Evolutionary conservation across 1,140 invertebrate genomes (phyloP).

Genomic region (Hycleus phaleratus): DNA sequence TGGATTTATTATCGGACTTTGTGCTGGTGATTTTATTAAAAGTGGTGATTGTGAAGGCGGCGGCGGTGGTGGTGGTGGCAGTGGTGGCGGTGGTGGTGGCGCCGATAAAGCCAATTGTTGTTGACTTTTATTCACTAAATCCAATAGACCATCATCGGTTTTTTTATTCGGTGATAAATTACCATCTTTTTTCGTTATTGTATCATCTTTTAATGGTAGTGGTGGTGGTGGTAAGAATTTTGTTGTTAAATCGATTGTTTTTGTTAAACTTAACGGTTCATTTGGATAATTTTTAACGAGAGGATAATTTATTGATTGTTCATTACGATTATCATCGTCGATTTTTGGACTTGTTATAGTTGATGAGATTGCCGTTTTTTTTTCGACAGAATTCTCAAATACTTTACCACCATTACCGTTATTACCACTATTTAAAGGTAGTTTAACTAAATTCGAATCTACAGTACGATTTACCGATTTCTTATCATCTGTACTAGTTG

Average conservation of each 20-base stretch:
- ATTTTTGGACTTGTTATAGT: no score
- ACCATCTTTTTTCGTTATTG: conserved; percentile 13
- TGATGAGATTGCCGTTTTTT: no score
- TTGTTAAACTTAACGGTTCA: conserved; percentile 15
- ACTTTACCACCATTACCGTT: no score
- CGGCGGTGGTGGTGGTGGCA: conserved; percentile 3
- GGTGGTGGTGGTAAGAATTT: conserved; percentile 32
- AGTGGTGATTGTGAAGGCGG: conserved; percentile 56
- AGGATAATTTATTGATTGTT: no score
- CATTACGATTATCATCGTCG: no score
- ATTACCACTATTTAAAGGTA: no score
- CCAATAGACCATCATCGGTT: conserved; percentile 26
- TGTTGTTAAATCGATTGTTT: conserved; percentile 22
- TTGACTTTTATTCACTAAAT: conserved; percentile 24
- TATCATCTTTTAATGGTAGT: conserved; percentile 5
- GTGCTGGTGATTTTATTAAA: conserved; percentile 70
- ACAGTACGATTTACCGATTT: no score
- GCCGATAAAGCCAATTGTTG: no score
- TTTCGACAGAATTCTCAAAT: no score
- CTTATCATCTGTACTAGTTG: no score
- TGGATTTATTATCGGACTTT: conserved; percentile 57
- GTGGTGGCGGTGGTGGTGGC: no score
- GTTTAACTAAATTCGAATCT: no score
- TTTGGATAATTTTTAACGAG: background rate
- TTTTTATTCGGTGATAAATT: conserved; percentile 14